Evolutionary conservation across 2,113 vertebrate species (phyloP), one percentile per base, ranked within the genome.

Genomic region (Monarcha castaneiventris): DNA sequence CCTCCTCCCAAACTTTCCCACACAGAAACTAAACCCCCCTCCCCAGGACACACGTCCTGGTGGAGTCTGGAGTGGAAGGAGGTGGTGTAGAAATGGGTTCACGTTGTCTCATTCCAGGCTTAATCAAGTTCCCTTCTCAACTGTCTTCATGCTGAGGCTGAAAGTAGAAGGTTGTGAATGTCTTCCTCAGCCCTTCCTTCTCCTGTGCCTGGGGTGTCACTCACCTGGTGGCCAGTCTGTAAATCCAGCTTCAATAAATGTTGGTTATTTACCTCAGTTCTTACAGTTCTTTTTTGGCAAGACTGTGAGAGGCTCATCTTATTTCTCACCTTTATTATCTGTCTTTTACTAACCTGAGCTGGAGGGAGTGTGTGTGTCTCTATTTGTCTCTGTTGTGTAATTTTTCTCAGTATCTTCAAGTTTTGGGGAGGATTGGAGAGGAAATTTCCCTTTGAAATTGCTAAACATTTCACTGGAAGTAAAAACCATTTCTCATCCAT

Each of bases 91-190:
- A 48, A 94, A 33, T 48, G 25, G 25, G 10, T 58, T 85, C 8
- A 18, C 1, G 0, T 37, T 78, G 10, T 52, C 27, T 92, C 9
- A 66, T 85, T 79, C 29, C 41, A 72, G 61, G 4, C 5, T 72
- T 61, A 32, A 21, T 21, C 12, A 66, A 51, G 5, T 66, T 52
- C 49, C 29, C 6, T 74, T 49, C 56, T 67, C 51, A 54, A 2
- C 10, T 22, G 9, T 13, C 20, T 90, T 87, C 15, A 46, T 2
- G 3, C 16, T 0, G 0, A 55, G 59, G 30, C 7, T 71, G 44
- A 52, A 75, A 35, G 35, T 11, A 46, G 19, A 74, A 43, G 7
- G 37, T 21, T 73, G 35, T 51, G 27, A 66, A 11, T 19, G 41
- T 56, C 41, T 64, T 46, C 58, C 52, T 79, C 35, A 92, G 19